Evolutionary conservation across 2,888 invertebrate species (phyloP), one percentile per base, ranked within the genome.

Genomic region (Drosophila nigricruria): DNA sequence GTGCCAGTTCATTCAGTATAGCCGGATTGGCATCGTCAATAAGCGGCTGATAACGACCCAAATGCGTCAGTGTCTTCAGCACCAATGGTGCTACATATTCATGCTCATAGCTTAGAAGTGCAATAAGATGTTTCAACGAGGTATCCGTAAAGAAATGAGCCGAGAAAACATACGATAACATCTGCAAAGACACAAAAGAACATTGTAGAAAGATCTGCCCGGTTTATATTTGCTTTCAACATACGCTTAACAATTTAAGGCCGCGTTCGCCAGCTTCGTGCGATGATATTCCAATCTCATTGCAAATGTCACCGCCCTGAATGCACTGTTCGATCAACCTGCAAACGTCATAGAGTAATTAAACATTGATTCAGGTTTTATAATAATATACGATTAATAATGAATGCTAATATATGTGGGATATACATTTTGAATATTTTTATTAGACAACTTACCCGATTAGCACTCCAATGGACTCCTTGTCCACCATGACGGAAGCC

Each of bases 401-500:
- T 9, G 6, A 53, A 60, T 34, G 20, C 52, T 23, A 52, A 52
- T 50, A 50, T 14, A 18, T 8, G n/a, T 27, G 10, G 25, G n/a
- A 9, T 12, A 23, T 5, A 2, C 2, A 30, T 18, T n/a, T 34
- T 23, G 3, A 6, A 12, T 18, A 25, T n/a, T 16, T 16, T 6
- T 18, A 27, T 42, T 5, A 12, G 2, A 3, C 1, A n/a, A 57
- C 94, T 75, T 94, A 95, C 61, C 94, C 93, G 14, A 95, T 94
- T 25, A 96, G 93, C 89, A 97, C 95, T 73, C 96, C 95, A 82
- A 98, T 94, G 0, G 98, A 96, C 74, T 96, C 96, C 86, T 96
- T 96, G 92, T 99, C 99, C 14, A 99, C 97, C 97, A 99, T 97
- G 6, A 99, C 98, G 0, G 98, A 98, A 74, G 98, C 98, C 16